Evolutionary conservation across 2,113 vertebrate genomes (phyloP).

Genomic region (Castor canadensis): DNA sequence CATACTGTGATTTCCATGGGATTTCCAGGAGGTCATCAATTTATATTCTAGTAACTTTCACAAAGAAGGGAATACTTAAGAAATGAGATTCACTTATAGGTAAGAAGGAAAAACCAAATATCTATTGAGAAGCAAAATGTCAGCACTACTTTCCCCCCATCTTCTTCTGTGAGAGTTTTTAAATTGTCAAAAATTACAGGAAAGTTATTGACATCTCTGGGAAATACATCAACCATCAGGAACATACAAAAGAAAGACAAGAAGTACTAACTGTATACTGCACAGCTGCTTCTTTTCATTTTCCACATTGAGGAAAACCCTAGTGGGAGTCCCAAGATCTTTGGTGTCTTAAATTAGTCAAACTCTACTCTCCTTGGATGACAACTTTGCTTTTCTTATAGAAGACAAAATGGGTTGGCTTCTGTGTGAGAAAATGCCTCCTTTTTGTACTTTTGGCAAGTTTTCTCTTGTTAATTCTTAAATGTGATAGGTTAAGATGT

Average conservation of each 20-base stretch:
- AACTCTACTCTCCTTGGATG: neutral
- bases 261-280: neutral
- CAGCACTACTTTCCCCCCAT: too few species aligned
- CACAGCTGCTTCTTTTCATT: conserved; percentile 36
- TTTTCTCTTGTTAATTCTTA: conserved; percentile 13
- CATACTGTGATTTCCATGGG: neutral
- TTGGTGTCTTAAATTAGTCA: neutral
- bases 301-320: neutral
- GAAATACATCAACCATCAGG: neutral
- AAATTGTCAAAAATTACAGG: neutral
- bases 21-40: conserved; percentile 42
- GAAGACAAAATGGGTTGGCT: neutral
- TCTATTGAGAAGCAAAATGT: conserved; percentile 2
- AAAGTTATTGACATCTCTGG: neutral
- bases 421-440: conserved; percentile 24
- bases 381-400: neutral
- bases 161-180: neutral
- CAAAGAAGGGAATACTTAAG: neutral
- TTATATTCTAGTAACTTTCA: conserved; percentile 32
- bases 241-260: neutral
- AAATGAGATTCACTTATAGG: conserved; percentile 31
- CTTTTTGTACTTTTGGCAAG: neutral
- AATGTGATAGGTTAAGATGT: neutral
- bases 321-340: neutral
- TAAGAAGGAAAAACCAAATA: neutral